Base-by-base conservation (phyloP, 2,113 vertebrate species). In the Gadus macrocephalus region DNA sequence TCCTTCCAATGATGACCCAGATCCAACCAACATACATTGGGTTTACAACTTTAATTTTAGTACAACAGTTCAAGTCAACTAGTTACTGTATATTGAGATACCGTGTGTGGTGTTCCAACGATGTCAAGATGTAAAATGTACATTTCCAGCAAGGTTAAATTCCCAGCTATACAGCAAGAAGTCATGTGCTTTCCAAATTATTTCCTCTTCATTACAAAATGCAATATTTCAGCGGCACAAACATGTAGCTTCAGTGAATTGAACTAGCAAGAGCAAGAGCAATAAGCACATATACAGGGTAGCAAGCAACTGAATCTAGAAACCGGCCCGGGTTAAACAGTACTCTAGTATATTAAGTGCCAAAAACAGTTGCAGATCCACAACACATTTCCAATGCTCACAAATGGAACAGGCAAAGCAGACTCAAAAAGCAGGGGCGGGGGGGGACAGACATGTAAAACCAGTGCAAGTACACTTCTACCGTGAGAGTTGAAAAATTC, bases 381-480 rank as follows among this genome's bases (percentile, higher is more conserved):
- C 69, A 62, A 83, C 73, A 74, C 73, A 74, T 56, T 73, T 77
- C 73, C 64, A 84, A 81, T 80, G 82, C 19, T 11, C 82, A 81
- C 80, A 49, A 49, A 49, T 81, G 85, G 77, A 86, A 84, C 70
- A 74, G 74, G 68, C 69, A 84, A 77, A 42, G 11, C 42, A 49
- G 93, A 75, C 89, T 91, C 90, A 79, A 83, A 79, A 83, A 73
- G 63, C 89, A 88, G 93, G 85, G 83, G 89, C 87, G 87, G 35
- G 64, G 22, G 58, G 69, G 66, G 64, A 22, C 55, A 20, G 91
- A 94, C 93, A 91, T 89, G 91, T 92, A 89, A 91, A 94, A 92
- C 68, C 72, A 89, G 78, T 72, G 68, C 83, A 92, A 93, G 89
- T 91, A 94, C 92, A 94, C 91, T 91, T 78, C 69, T 42, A 88